Evolutionary conservation across 2,113 vertebrate species (phyloP).

Genomic region (Eurypyga helias): DNA sequence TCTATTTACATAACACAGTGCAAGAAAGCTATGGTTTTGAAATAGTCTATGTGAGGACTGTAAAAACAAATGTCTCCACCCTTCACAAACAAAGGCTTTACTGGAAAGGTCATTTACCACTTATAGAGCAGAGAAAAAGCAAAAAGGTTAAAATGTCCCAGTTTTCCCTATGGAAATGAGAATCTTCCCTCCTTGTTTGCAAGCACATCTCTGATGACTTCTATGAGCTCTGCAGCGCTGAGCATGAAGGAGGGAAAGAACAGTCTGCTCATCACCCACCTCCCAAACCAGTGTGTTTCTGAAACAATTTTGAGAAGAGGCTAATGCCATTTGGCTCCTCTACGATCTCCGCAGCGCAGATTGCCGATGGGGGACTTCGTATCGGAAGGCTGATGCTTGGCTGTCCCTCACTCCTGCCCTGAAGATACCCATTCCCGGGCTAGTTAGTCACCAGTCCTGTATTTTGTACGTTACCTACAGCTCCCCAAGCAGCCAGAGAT

Average conservation of each 20-base stretch:
- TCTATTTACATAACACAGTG: neutral
- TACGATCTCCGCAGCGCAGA: neutral
- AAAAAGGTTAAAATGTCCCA: neutral
- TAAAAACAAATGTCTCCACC: conserved; percentile 37
- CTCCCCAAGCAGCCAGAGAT: neutral
- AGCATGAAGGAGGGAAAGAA: neutral
- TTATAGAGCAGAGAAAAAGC: neutral
- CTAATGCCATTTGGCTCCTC: neutral
- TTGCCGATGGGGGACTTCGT: neutral
- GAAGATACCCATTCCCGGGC: neutral
- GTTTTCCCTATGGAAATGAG: neutral
- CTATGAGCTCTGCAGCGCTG: neutral
- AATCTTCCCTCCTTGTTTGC: neutral
- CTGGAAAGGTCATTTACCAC: neutral
- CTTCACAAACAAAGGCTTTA: conserved; percentile 38
- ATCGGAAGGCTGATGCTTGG: neutral
- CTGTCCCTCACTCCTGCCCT: neutral
- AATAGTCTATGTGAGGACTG: neutral
- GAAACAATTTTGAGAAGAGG: neutral
- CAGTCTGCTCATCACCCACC: neutral
- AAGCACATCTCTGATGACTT: neutral
- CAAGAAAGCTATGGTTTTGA: conserved; percentile 28
- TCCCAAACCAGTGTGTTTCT: neutral
- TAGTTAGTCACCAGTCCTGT: neutral
- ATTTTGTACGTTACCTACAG: neutral